These are phyloP conservation scores for Catostylus mosaicus DNA, from an alignment of 30 jellyfish, hydroid and myxozoan species.

Conservation along the genomic window DNA sequence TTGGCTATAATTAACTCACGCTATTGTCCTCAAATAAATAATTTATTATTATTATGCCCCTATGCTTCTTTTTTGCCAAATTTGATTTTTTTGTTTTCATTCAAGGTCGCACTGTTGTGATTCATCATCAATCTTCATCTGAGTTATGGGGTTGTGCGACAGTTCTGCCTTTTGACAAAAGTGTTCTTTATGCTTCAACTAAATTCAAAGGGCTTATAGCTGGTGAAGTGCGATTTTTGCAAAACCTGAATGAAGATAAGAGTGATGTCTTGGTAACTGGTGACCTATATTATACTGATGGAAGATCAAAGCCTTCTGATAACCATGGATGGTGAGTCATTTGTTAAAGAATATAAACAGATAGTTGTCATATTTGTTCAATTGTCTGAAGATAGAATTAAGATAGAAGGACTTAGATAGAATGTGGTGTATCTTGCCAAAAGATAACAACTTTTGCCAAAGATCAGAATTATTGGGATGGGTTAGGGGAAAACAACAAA, in stretches of 20 bases:
- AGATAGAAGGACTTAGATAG: no score
- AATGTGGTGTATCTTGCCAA: no score
- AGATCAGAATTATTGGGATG: no score
- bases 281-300: conserved; percentile 76
- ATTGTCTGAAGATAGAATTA: no score
- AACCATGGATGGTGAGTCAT: conserved; percentile 76
- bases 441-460: no score
- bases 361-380: no score
- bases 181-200: conserved; percentile 76
- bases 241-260: conserved; percentile 37
- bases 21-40: no score
- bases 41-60: no score
- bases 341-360: no score
- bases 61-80: background rate
- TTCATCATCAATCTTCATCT: background rate
- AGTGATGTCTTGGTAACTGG: conserved; percentile 72
- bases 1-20: no score
- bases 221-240: conserved; percentile 87
- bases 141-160: conserved; percentile 78
- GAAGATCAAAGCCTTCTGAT: conserved; percentile 50
- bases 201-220: conserved; percentile 64
- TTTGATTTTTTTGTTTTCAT: background rate
- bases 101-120: conserved; percentile 39
- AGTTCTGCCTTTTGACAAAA: conserved; percentile 58
- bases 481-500: no score